phyloP scores from a whole-genome alignment of 2,888 invertebrate species.

The Quadriops clusia region DNA sequence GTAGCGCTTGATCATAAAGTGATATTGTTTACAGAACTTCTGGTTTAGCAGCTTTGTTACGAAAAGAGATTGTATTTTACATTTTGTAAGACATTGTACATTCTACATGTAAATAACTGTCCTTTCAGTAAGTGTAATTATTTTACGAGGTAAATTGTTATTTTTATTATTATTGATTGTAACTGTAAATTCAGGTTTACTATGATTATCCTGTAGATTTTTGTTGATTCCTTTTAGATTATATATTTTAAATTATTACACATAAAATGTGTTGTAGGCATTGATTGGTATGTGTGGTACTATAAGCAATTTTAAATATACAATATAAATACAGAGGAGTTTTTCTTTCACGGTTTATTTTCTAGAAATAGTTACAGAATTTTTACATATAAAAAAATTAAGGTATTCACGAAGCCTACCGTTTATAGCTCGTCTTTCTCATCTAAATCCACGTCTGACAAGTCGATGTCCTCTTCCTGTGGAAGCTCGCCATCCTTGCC shows the following conservation, averaged over 20 bases:
- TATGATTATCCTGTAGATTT: constrained; percentile 9
- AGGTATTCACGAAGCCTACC: too few relatives aligned
- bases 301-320: constrained; percentile 32
- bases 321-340: constrained; percentile 9
- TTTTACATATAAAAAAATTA: too few relatives aligned
- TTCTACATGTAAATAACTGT: constrained; percentile 29
- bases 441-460: constrained; percentile 78
- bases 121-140: constrained; percentile 16
- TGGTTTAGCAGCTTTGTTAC: too few relatives aligned
- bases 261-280: constrained; percentile 28
- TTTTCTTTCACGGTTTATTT: too few relatives aligned
- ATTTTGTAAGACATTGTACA: constrained; percentile 27
- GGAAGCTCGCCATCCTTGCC: constrained; percentile 86
- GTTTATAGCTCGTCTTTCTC: constrained; percentile 68
- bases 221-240: constrained; percentile 6
- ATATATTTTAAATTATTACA: constrained; percentile 31
- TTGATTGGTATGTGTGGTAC: constrained; percentile 32
- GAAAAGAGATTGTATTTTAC: too few relatives aligned
- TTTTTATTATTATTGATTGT: constrained; percentile 20
- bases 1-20: too few relatives aligned
- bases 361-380: too few relatives aligned
- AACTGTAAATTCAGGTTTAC: constrained; percentile 13
- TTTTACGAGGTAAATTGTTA: constrained; percentile 21
- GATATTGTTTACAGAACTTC: too few relatives aligned
- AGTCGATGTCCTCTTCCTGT: constrained; percentile 79